A percentile compares a stretch with the other conserved stretches of the same genome.
Conservation (phyloP, 2,113 vertebrate species). For the Bambusicola thoracicus region DNA sequence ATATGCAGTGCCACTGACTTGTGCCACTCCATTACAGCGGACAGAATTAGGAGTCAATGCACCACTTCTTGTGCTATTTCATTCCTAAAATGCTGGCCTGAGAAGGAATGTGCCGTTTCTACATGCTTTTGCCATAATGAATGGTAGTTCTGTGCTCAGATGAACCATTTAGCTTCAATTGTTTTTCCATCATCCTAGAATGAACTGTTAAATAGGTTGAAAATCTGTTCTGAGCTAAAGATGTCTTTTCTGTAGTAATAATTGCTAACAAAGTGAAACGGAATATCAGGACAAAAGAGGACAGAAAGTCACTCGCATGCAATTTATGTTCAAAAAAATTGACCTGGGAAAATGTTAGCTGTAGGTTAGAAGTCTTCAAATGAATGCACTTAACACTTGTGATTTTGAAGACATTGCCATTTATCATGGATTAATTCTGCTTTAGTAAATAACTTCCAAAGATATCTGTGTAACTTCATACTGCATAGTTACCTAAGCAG, state of each 20-base stretch:
- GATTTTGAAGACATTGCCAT: neutral
- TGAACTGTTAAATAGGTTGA: slow-evolving; percentile 21
- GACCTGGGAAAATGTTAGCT: neutral
- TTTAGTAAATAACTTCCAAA: neutral
- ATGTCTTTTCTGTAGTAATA: neutral
- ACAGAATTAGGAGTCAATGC: neutral
- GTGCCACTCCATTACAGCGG: neutral
- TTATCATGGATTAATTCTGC: neutral
- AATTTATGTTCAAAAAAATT: neutral
- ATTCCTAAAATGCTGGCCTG: neutral
- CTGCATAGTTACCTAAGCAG: neutral
- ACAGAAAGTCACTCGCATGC: neutral
- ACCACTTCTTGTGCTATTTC: neutral
- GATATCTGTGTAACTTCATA: neutral
- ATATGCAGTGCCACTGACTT: accelerated
- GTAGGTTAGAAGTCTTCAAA: neutral
- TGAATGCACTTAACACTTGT: neutral
- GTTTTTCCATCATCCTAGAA: slow-evolving; percentile 16
- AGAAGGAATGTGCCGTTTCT: neutral
- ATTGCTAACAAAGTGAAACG: neutral
- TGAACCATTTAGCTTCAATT: neutral
- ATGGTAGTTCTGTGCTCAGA: neutral
- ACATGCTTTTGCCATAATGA: neutral
- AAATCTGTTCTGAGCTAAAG: slow-evolving; percentile 18
- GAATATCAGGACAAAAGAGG: neutral